These are phyloP conservation scores for Eulemur macaco DNA, from an alignment of 2,113 vertebrate species.

Conservation along the genomic window DNA sequence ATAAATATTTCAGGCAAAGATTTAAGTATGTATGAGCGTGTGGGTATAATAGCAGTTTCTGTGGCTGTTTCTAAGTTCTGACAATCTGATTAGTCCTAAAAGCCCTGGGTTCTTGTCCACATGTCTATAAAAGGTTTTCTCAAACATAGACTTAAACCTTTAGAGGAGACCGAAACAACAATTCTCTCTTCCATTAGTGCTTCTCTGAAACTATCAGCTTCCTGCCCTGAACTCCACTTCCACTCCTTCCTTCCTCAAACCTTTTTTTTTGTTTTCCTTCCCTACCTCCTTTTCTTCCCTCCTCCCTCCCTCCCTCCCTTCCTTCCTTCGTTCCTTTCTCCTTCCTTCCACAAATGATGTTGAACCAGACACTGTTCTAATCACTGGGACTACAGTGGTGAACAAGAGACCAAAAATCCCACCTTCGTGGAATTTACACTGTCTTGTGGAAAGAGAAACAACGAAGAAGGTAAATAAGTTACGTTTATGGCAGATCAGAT, in stretches of 20 bases:
- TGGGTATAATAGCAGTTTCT: neutral
- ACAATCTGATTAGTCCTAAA: neutral
- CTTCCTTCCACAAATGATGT: neutral
- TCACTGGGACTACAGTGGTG: neutral
- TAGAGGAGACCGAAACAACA: neutral
- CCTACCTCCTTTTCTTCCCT: too few relatives aligned
- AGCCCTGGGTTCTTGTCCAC: neutral
- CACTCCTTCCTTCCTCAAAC: neutral
- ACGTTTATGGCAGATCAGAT: neutral
- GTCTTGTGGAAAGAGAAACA: neutral
- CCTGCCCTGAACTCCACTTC: neutral
- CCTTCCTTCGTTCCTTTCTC: neutral
- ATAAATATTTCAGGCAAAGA: neutral
- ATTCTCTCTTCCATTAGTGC: neutral
- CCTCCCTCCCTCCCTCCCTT: fast-evolving
- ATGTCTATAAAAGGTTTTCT: neutral
- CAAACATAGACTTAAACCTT: neutral
- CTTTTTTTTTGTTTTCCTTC: neutral
- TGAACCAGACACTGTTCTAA: neutral
- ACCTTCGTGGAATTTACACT: neutral
- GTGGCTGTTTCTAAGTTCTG: neutral
- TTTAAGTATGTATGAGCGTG: neutral
- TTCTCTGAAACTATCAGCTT: neutral
- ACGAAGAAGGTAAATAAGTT: neutral
- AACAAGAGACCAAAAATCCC: neutral